Conservation (phyloP, 2,113 vertebrate genomes). For the Ciconia maguari region DNA sequence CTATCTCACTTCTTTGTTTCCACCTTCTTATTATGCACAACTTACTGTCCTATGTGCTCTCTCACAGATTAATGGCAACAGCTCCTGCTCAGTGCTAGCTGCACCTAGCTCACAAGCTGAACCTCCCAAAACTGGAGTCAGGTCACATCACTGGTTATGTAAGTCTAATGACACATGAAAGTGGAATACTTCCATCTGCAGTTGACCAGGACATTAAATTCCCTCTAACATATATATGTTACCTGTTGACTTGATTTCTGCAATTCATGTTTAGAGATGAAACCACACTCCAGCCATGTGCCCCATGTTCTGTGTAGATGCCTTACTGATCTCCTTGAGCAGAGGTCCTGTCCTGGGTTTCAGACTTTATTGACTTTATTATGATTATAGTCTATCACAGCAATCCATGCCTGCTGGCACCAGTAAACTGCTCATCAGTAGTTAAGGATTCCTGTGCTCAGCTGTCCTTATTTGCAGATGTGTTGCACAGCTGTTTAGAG, state of each 20-base stretch:
- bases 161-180: background rate
- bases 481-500: background rate
- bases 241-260: background rate
- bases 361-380: background rate
- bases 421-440: background rate
- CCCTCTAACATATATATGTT: background rate
- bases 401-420: background rate
- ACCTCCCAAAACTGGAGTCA: background rate
- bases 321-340: background rate
- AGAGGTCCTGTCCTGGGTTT: background rate
- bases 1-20: background rate
- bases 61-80: background rate
- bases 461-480: background rate
- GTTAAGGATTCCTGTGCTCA: background rate
- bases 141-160: background rate
- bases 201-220: background rate
- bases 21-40: background rate
- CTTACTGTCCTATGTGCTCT: background rate
- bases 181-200: background rate
- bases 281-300: background rate
- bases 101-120: background rate
- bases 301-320: accelerated
- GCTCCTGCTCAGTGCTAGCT: background rate
- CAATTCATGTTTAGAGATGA: background rate
- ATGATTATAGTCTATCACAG: background rate